A percentile compares a stretch with the other conserved stretches of the same genome.
These are phyloP conservation scores for Dryobota labecula DNA, from an alignment of 2,888 invertebrate genomes.

Conservation along the genomic window DNA sequence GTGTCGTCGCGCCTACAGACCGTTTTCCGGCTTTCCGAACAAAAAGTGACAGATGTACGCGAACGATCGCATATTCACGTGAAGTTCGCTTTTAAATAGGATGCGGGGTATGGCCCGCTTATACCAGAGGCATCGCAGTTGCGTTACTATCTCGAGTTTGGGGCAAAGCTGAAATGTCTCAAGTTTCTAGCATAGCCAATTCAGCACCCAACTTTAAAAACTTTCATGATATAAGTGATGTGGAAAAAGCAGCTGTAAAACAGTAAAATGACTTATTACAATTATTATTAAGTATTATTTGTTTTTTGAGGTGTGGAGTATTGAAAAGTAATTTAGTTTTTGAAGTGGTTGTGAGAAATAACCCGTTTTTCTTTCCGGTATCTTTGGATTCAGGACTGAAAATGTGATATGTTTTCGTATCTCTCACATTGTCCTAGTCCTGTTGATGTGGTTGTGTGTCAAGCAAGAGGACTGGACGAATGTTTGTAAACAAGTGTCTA, in stretches of 20 bases:
- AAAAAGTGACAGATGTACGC: no score
- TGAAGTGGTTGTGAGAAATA: background rate
- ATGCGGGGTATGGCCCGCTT: no score
- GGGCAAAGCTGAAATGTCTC: background rate
- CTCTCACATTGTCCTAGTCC: background rate
- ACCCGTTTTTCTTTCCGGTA: background rate
- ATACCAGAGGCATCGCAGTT: background rate
- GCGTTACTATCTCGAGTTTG: background rate
- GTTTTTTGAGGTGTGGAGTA: background rate
- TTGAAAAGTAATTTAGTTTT: background rate
- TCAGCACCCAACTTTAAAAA: background rate
- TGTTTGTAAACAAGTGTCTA: background rate
- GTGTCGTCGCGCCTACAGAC: no score
- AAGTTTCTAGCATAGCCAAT: background rate
- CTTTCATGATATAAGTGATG: background rate
- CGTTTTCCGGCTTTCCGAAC: no score
- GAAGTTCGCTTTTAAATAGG: no score
- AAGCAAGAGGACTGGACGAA: background rate
- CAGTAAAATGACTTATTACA: background rate
- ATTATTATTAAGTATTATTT: slow-evolving; percentile 11
- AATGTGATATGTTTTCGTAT: background rate
- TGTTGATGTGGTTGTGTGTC: background rate
- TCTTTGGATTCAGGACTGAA: background rate
- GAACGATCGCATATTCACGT: no score
- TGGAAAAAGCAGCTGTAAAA: slow-evolving; percentile 13